phyloP scores from a whole-genome alignment of 35 echinoderm and acorn worm species.

The Amphiura filiformis region DNA sequence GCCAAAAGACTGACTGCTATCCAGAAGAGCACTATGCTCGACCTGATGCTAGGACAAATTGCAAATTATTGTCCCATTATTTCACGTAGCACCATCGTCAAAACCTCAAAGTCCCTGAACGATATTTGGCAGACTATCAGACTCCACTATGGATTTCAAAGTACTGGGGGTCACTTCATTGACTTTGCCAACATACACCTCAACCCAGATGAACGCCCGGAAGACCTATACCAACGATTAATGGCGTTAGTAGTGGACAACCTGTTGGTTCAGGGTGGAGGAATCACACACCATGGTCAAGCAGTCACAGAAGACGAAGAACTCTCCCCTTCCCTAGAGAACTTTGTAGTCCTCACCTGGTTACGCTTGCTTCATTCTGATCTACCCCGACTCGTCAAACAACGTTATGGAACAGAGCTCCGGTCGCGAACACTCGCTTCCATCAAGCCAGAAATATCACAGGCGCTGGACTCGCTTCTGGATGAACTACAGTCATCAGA shows the following conservation, averaged over 20 bases:
- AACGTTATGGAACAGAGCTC: slow-evolving; percentile 55
- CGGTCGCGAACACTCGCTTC: slow-evolving; percentile 41
- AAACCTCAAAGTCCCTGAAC: slow-evolving; percentile 8
- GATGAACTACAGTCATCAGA: background rate
- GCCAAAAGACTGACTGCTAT: slow-evolving; percentile 14
- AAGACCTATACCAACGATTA: slow-evolving; percentile 45
- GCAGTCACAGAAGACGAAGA: slow-evolving; percentile 60
- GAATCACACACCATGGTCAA: slow-evolving; percentile 17
- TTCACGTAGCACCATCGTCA: slow-evolving; percentile 13
- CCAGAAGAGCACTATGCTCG: slow-evolving; percentile 36
- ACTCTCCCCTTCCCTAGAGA: slow-evolving; percentile 57
- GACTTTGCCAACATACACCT: slow-evolving; percentile 37
- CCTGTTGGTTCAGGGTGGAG: background rate
- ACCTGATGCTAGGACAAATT: slow-evolving; percentile 54
- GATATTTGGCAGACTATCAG: slow-evolving; percentile 44
- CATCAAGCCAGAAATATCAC: slow-evolving; percentile 57
- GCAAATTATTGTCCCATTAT: slow-evolving; percentile 55
- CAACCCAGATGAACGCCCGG: slow-evolving; percentile 31
- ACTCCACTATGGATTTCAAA: slow-evolving; percentile 33
- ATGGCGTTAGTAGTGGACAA: slow-evolving; percentile 36
- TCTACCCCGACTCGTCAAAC: slow-evolving; percentile 38
- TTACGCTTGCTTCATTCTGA: slow-evolving; percentile 42
- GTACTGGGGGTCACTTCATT: slow-evolving; percentile 30
- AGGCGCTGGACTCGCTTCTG: slow-evolving; percentile 19
- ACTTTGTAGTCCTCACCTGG: slow-evolving; percentile 73